These are phyloP conservation scores for Danio tinwini DNA, from an alignment of 2,797 vertebrate genomes.

Conservation along the genomic window DNA sequence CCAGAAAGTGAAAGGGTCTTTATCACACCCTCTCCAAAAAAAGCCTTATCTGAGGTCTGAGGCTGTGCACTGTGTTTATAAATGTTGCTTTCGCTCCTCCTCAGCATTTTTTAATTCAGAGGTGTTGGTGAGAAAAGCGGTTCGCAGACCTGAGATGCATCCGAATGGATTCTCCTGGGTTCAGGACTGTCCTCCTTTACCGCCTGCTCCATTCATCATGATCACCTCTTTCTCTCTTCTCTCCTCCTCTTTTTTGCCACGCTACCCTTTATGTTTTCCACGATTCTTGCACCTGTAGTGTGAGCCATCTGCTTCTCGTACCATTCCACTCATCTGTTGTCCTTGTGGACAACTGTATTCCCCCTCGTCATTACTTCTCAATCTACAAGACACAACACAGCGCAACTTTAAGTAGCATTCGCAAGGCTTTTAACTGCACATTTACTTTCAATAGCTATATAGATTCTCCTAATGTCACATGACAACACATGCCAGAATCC, in stretches of 20 bases:
- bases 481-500: conserved; percentile 6
- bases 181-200: conserved; percentile 22
- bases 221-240: conserved; percentile 36
- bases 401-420: conserved; percentile 2
- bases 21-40: conserved; percentile 38
- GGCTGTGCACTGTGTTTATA: conserved; percentile 8
- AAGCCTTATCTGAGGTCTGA: conserved; percentile 29
- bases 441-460: not conserved
- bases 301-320: conserved; percentile 56
- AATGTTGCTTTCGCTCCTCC: conserved; percentile 6
- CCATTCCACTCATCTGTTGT: conserved; percentile 40
- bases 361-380: conserved; percentile 27
- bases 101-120: conserved; percentile 20
- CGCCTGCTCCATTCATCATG: conserved; percentile 46
- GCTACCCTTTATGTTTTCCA: conserved; percentile 38
- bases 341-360: conserved; percentile 29
- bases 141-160: conserved; percentile 33
- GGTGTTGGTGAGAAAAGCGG: conserved; percentile 14
- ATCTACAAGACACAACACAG: not conserved
- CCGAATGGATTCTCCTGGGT: conserved; percentile 32
- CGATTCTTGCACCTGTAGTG: conserved; percentile 44
- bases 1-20: conserved; percentile 31
- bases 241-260: conserved; percentile 27
- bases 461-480: not conserved
- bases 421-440: not conserved